Evolutionary conservation across 2,797 vertebrate genomes (phyloP).

Genomic region (Halcyon smyrnensis): DNA sequence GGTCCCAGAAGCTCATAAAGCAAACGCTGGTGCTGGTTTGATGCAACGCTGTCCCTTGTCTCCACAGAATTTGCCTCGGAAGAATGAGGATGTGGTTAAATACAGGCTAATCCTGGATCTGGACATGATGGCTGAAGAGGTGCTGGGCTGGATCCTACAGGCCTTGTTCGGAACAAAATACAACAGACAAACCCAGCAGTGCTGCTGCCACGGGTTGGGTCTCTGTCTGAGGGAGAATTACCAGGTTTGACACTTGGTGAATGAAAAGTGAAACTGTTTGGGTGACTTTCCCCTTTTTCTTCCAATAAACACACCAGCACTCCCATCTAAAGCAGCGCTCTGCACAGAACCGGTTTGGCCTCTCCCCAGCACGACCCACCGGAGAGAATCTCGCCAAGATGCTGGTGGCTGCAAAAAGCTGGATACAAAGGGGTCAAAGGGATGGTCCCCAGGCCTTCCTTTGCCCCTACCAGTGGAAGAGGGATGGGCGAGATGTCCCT

Average conservation of each 20-base stretch:
- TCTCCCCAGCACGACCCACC: neutral
- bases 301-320: neutral
- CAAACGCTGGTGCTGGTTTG: neutral
- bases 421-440: neutral
- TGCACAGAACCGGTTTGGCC: neutral
- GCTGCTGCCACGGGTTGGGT: neutral
- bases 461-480: neutral
- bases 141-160: neutral
- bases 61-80: neutral
- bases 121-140: neutral
- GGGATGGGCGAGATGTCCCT: constrained; percentile 25
- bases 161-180: neutral
- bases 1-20: neutral
- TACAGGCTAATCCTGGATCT: neutral
- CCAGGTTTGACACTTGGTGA: neutral
- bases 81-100: neutral
- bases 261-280: neutral
- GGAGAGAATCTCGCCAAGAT: neutral
- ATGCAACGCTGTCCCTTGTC: neutral
- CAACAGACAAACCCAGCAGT: neutral
- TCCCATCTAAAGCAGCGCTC: neutral
- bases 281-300: neutral
- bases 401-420: neutral
- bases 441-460: neutral
- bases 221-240: neutral